phyloP scores from a whole-genome alignment of 2,888 invertebrate genomes.

The Orchesellides sinensis region DNA sequence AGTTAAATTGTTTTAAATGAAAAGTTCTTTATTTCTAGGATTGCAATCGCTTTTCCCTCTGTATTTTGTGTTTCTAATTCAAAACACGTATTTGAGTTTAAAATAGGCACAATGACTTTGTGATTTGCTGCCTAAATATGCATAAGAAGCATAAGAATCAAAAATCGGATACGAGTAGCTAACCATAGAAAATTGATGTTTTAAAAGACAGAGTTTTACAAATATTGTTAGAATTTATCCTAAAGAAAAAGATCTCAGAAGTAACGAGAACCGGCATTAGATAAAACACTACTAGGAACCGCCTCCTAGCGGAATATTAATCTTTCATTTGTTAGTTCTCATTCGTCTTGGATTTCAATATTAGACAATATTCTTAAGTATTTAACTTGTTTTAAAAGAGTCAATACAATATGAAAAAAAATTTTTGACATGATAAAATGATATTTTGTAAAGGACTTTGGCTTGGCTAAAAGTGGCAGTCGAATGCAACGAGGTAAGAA shows the following conservation, averaged over 20 bases:
- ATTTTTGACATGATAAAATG: conserved; percentile 27
- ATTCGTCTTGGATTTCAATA: conserved; percentile 19
- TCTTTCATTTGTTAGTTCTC: conserved; percentile 10
- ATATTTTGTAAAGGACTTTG: background rate
- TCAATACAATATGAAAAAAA: background rate
- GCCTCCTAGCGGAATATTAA: too few species aligned
- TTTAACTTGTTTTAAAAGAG: background rate
- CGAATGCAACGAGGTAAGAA: background rate
- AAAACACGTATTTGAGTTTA: background rate
- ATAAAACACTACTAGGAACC: background rate
- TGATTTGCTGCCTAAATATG: background rate
- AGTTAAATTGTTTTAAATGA: conserved; percentile 16
- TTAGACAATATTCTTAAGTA: background rate
- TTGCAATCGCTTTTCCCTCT: background rate
- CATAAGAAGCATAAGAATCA: too few species aligned
- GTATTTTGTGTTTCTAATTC: background rate
- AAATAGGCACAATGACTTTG: too few species aligned
- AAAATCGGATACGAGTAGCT: too few species aligned
- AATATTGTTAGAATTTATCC: background rate
- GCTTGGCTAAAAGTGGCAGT: background rate
- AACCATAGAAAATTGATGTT: too few species aligned
- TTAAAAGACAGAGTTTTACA: background rate
- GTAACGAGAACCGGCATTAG: background rate
- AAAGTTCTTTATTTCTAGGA: conserved; percentile 18
- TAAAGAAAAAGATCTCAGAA: too few species aligned